Evolutionary conservation across 2,888 invertebrate genomes (phyloP), one percentile per base, ranked within the genome.

Genomic region (Dexiosoma caninum): DNA sequence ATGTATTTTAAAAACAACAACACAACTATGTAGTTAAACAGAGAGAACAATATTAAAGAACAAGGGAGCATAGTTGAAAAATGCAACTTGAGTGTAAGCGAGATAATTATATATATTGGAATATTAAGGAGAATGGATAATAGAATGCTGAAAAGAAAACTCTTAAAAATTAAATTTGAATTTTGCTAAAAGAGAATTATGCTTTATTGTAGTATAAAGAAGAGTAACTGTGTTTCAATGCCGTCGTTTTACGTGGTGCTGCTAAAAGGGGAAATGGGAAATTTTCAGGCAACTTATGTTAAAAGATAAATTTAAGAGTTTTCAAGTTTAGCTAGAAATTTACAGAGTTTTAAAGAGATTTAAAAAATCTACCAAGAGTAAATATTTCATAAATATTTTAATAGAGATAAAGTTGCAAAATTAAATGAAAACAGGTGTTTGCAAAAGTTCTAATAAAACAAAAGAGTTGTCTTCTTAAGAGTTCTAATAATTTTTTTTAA

Each of bases 1-100:
- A 12, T 27, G 1, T 2, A 10, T 0, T 6, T 1, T 0, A 10
- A 5, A 1, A 55, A 16, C n/a, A 16, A 0, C 57, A n/a, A n/a
- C n/a, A n/a, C n/a, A n/a, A n/a, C n/a, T n/a, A n/a, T 8, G 14
- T 21, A 66, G 74, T 23, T 42, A 59, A 42, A 75, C 57, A 75
- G 66, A 51, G 74, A 30, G 2, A 40, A 5, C 14, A 0, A 0
- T 49, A 64, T 27, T 5, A 27, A 27, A 27, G 27, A 5, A 27
- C 27, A 27, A 3, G 4, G 6, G 6, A 27, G 27, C 6, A 27
- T 27, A 27, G n/a, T n/a, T n/a, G n/a, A n/a, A n/a, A n/a, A n/a
- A n/a, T n/a, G n/a, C n/a, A n/a, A n/a, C n/a, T n/a, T 30, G 14
- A 57, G 46, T 42, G 53, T 32, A 49, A 67, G 6, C 51, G 32